Conservation (phyloP, 2,888 invertebrate species). For the Fabriciana adippe region DNA sequence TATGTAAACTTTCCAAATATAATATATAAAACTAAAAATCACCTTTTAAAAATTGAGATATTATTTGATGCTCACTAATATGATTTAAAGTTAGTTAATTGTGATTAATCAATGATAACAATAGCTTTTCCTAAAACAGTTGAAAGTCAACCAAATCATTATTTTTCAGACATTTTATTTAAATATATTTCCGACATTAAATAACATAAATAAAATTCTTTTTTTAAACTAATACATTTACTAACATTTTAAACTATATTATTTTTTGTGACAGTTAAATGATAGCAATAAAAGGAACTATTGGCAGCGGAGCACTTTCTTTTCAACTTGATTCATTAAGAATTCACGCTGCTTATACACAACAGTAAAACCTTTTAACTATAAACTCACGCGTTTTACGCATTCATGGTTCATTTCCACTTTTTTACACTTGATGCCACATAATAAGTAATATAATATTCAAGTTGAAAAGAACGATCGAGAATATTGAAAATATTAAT, state of each 20-base stretch:
- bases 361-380: conserved; percentile 13
- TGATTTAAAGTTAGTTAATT: too few relatives aligned
- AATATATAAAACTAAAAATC: too few relatives aligned
- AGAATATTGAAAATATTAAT: conserved; percentile 39
- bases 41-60: too few relatives aligned
- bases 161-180: too few relatives aligned
- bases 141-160: too few relatives aligned
- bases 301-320: conserved; percentile 66
- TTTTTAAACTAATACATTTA: background rate
- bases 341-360: conserved; percentile 37
- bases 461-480: conserved; percentile 68
- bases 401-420: conserved; percentile 27
- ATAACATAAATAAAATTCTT: background rate
- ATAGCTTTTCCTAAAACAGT: too few relatives aligned
- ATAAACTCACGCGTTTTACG: conserved; percentile 20
- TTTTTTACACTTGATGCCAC: conserved; percentile 36
- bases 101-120: too few relatives aligned
- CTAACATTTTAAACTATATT: background rate
- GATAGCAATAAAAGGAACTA: conserved; percentile 48
- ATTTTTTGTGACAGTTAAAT: conserved; percentile 16
- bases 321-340: conserved; percentile 64
- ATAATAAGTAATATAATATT: conserved; percentile 41
- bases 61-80: too few relatives aligned
- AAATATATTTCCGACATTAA: too few relatives aligned
- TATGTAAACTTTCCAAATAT: too few relatives aligned